phyloP scores from a whole-genome alignment of 2,113 vertebrate genomes.

The Castor canadensis region DNA sequence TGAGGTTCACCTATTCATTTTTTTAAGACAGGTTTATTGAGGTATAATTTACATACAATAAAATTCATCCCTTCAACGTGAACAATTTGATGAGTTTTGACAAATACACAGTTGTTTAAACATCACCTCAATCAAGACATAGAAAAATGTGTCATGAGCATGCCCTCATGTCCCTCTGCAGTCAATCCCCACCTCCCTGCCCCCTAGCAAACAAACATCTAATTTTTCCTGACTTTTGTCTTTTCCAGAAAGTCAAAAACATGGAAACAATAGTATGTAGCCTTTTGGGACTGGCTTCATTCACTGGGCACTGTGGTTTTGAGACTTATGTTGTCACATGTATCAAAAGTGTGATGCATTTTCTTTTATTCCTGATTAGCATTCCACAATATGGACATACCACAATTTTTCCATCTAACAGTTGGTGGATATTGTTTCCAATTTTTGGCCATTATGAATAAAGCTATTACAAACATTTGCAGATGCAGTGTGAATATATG shows the following conservation, averaged over 20 bases:
- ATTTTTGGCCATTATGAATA: background rate
- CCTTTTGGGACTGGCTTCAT: background rate
- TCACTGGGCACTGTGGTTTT: background rate
- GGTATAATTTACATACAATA: background rate
- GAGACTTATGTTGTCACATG: background rate
- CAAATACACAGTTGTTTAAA: background rate
- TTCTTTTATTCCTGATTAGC: background rate
- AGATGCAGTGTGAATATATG: background rate
- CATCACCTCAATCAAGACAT: background rate
- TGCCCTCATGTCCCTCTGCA: background rate
- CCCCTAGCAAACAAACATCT: background rate
- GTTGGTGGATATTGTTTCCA: background rate
- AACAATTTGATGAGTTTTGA: background rate
- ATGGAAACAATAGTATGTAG: background rate
- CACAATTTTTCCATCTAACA: background rate
- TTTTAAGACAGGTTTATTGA: background rate
- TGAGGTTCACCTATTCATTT: background rate
- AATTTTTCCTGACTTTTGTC: background rate
- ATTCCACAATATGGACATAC: background rate
- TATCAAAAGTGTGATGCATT: background rate
- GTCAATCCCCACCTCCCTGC: background rate
- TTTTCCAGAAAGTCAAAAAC: slow-evolving; percentile 43
- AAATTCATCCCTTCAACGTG: slow-evolving; percentile 25
- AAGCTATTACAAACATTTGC: background rate
- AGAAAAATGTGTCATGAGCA: background rate